phyloP scores from a whole-genome alignment of 2,113 vertebrate genomes.

The Neolamprologus caudopunctatus region DNA sequence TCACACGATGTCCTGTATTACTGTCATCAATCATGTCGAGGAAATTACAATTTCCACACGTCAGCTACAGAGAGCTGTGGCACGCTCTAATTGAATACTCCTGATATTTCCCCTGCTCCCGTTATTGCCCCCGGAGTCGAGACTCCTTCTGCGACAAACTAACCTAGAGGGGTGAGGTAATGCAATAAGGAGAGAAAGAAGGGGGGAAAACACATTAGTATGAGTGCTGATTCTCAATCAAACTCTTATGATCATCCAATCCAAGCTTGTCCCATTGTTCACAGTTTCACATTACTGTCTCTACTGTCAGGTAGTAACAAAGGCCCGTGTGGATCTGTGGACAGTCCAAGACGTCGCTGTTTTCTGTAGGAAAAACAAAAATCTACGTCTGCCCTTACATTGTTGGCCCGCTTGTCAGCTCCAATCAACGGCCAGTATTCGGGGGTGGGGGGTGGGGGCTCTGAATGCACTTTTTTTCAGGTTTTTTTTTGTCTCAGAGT shows the following conservation, averaged over 20 bases:
- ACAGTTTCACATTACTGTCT: not conserved
- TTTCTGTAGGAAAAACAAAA: not conserved
- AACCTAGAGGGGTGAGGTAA: slow-evolving; percentile 38
- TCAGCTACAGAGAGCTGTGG: slow-evolving; percentile 64
- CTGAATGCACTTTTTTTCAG: not conserved
- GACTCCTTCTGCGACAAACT: slow-evolving; percentile 27
- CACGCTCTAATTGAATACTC: slow-evolving; percentile 71
- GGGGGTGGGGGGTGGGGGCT: not conserved
- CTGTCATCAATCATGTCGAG: slow-evolving; percentile 73
- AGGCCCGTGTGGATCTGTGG: slow-evolving; percentile 1
- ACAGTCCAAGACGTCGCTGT: not conserved
- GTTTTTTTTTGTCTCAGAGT: slow-evolving; percentile 21
- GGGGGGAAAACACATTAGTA: not conserved
- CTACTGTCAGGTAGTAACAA: slow-evolving; percentile 10
- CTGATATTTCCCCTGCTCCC: slow-evolving; percentile 48
- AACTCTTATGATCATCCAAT: not conserved
- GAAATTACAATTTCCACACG: slow-evolving; percentile 74
- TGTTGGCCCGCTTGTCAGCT: slow-evolving; percentile 36
- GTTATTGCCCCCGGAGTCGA: slow-evolving; percentile 41
- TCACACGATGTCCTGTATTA: slow-evolving; percentile 64
- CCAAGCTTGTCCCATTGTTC: not conserved
- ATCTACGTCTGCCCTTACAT: not conserved
- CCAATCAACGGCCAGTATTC: slow-evolving; percentile 16
- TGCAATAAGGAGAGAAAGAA: slow-evolving; percentile 18
- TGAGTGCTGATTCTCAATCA: not conserved